A percentile compares a stretch with the other conserved stretches of the same genome.
phyloP scores from a whole-genome alignment of 2,797 vertebrate genomes.

The Choloepus didactylus region DNA sequence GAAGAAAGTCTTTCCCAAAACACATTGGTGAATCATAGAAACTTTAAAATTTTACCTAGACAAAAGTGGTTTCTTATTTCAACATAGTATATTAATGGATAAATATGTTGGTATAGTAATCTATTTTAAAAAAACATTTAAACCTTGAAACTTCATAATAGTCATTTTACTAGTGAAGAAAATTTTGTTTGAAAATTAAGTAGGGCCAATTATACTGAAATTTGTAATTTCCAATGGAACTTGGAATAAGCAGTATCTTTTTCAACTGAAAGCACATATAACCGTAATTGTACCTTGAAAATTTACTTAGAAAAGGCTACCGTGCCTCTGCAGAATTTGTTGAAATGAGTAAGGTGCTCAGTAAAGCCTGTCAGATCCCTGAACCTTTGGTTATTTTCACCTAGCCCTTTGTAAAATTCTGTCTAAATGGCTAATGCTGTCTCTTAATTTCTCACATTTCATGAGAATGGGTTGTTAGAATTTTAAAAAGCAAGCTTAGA shows the following conservation, averaged over 20 bases:
- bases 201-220: background rate
- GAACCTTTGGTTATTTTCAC: background rate
- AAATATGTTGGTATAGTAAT: background rate
- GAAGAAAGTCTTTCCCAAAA: background rate
- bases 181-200: background rate
- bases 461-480: background rate
- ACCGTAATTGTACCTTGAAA: background rate
- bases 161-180: constrained; percentile 44
- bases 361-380: background rate
- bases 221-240: background rate
- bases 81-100: background rate
- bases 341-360: background rate
- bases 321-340: background rate
- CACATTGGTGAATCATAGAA: background rate
- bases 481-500: too few species aligned
- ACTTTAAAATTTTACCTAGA: background rate
- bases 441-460: background rate
- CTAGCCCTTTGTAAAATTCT: constrained; percentile 49
- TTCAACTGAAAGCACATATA: background rate
- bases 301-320: background rate
- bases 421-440: background rate
- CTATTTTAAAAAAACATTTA: constrained; percentile 55
- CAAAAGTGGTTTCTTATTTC: background rate
- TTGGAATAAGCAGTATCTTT: background rate
- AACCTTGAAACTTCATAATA: background rate